Evolutionary conservation across 1,140 invertebrate species (phyloP), one percentile per base, ranked within the genome.

Genomic region (Ceratoteleas bidentatus): DNA sequence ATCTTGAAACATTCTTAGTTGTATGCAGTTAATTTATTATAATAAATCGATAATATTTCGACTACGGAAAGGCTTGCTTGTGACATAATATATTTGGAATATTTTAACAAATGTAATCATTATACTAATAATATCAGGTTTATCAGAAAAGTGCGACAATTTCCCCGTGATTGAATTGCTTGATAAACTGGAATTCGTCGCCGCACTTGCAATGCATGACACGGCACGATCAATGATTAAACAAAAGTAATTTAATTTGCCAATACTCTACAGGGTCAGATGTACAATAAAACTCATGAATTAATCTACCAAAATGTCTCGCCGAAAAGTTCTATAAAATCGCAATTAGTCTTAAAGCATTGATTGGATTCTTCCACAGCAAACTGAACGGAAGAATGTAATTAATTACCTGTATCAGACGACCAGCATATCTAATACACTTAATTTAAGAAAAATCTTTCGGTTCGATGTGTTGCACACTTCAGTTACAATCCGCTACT

Each of bases 371-470:
- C 74, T 81, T 75, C 57, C 70, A 10, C 57, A 57, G 50, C 64
- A 34, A 16, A 24, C 69, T 16, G 40, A 24, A 15, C 6, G 34
- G 50, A 52, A 54, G 64, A 74, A 80, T 74, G 69, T 50, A 49
- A 53, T 69, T 68, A 80, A 80, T 80, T 80, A 69, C 38, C 50
- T 11, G 32, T 52, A 52, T 52, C 33, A 50, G 49, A 60, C 45
- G 56, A 47, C 69, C 62, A 36, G 77, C 69, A 80, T 80, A 68
- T 69, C 77, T 80, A 80, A 80, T 81, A 43, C 65, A 65, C 66
- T 75, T 81, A 75, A 81, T 72, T 75, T 66, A 72, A 75, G 72
- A 65, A 76, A 81, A 81, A 72, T 9, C 33, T 47, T 50, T 24
- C 52, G 3, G 38, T 75, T 47, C 36, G 33, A 16, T 16, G 47